Evolutionary conservation across 2,888 invertebrate genomes (phyloP), one percentile per base, ranked within the genome.

Genomic region (Drosophila pseudotalamancana): DNA sequence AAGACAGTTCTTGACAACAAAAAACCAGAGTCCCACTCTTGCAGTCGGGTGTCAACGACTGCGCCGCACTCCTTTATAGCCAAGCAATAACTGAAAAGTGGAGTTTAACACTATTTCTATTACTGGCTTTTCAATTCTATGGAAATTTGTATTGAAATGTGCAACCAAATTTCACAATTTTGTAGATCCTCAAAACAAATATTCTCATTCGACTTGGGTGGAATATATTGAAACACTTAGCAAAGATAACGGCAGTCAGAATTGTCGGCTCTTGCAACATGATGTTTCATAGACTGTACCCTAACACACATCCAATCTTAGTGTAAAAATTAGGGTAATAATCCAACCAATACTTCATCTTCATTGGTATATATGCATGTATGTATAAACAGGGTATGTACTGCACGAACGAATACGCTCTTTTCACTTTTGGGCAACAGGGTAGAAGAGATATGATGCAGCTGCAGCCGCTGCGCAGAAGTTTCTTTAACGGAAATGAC

Each of bases 401-500:
- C 1, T 27, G 25, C 25, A 9, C n/a, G 27, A 27, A 3, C 27
- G 23, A 14, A 37, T 2, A 16, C 55, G 16, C 37, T 5, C 5
- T 37, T 45, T 18, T 6, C 0, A 4, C 18, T n/a, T 0, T 12
- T 6, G 1, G 4, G 11, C 4, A 12, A 40, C 12, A 54, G 27
- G 19, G 34, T 14, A 46, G 3, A 29, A 14, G 32, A 50, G 12
- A 51, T 35, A 39, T 25, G 19, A 34, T 29, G 25, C 43, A 56
- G 37, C 31, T 40, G 37, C 34, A 50, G 39, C 35, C 18, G 19
- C 23, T 42, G 48, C 42, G 46, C 35, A 49, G 29, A 39, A 40
- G 55, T 60, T 61, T 67, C 75, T 73, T 67, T 39, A 56, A 27
- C 82, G 82, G 82, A 79, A 81, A 63, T 72, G 78, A 71, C 61